Evolutionary conservation across 1,140 invertebrate species (phyloP).

Genomic region (Cepaea nemoralis): DNA sequence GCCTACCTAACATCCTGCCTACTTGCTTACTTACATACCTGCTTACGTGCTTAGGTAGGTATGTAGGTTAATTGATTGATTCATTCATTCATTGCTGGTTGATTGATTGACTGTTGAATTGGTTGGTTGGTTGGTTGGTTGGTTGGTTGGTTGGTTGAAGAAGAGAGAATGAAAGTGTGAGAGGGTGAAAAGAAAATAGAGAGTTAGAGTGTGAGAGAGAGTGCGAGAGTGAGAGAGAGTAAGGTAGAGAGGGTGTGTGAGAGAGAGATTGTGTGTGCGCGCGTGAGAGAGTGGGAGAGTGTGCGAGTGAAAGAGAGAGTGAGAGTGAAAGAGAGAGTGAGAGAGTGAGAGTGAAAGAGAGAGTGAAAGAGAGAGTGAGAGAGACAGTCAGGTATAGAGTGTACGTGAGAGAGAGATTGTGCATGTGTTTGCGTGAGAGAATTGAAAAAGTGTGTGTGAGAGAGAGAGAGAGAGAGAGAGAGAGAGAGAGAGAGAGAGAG

Average conservation of each 20-base stretch:
- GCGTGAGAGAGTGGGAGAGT: not conserved
- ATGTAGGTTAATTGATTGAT: too few species aligned
- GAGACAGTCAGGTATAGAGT: conserved; percentile 8
- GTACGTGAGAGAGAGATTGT: not conserved
- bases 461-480: conserved; percentile 26
- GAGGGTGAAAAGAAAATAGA: not conserved
- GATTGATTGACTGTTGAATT: too few species aligned
- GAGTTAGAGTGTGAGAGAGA: too few species aligned
- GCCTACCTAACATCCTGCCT: too few species aligned
- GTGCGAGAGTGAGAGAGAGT: not conserved
- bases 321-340: not conserved
- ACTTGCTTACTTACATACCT: too few species aligned
- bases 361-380: conserved; percentile 13
- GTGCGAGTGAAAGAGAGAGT: conserved; percentile 4
- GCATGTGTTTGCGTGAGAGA: too few species aligned
- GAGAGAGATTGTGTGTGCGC: not conserved
- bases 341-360: conserved; percentile 3
- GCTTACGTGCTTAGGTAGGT: too few species aligned
- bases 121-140: too few species aligned
- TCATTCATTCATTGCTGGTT: too few species aligned
- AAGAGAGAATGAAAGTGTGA: too few species aligned
- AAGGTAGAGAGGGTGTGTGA: not conserved
- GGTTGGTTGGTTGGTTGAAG: too few species aligned
- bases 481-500: conserved; percentile 3
- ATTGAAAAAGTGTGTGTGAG: conserved; percentile 4